Base-by-base conservation (phyloP, 2,113 vertebrate genomes). In the Atherinomorus stipes region DNA sequence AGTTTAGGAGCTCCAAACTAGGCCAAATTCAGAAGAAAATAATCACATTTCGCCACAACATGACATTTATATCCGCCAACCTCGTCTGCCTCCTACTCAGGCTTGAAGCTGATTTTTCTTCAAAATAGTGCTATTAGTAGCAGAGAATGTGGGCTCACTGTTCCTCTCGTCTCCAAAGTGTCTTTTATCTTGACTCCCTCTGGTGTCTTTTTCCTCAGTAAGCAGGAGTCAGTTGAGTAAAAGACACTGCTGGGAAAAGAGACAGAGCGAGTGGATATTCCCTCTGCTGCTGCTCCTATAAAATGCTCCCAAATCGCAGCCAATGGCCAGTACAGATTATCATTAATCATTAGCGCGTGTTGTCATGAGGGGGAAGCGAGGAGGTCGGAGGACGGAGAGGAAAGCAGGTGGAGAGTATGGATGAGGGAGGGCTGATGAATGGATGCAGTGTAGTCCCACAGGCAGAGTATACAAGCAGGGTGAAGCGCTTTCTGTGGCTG, bases 101-200 rank as follows among this genome's bases (percentile, higher is more conserved):
- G 72, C 83, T 84, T 13, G 31, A 74, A 87, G 78, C 77, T 45
- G 67, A 84, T 82, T 73, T 71, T 52, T 71, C 76, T 77, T 80
- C 66, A 81, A 85, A 89, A 88, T 53, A 83, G 65, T 74, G 70
- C 77, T 84, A 87, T 89, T 88, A 86, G 86, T 88, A 71, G 79
- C 64, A 78, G 52, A 56, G 59, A 81, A 85, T 84, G 77, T 84
- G 85, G 85, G 80, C 76, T 86, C 52, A 57, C 70, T 81, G 78
- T 60, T 78, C 81, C 78, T 74, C 70, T 71, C 59, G 78, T 85
- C 76, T 89, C 83, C 38, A 80, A 84, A 85, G 76, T 84, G 67
- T 89, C 80, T 91, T 90, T 91, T 73, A 88, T 91, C 81, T 86
- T 50, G 64, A 80, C 86, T 91, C 88, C 85, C 89, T 74, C 82